Evolutionary conservation across 2,113 vertebrate species (phyloP).

Genomic region (Tautogolabrus adspersus): DNA sequence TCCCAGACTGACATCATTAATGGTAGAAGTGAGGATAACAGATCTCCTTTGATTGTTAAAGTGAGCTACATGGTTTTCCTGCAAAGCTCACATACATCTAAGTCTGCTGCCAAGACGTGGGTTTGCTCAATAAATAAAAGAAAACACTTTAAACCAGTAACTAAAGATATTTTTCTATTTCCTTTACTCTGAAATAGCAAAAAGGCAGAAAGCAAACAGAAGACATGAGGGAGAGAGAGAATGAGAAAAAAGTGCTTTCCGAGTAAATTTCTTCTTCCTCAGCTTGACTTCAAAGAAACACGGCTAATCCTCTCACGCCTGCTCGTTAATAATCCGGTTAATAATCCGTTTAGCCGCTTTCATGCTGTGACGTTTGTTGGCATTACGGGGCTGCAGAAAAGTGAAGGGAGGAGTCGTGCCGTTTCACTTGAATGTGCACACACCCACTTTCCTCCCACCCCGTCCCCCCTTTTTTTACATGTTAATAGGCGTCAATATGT

Average conservation of each 20-base stretch:
- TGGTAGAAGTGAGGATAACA: too few species aligned
- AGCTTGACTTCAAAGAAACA: slow-evolving; percentile 84
- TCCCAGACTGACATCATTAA: too few species aligned
- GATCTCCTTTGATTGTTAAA: background rate
- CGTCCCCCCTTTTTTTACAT: background rate
- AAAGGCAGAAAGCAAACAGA: slow-evolving; percentile 4
- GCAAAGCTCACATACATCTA: background rate
- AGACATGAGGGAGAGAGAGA: slow-evolving; percentile 15
- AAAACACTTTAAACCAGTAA: slow-evolving; percentile 8
- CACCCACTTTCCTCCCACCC: background rate
- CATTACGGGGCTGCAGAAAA: slow-evolving; percentile 63
- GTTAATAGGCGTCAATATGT: slow-evolving; percentile 1
- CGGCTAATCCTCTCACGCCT: slow-evolving; percentile 81
- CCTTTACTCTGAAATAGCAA: slow-evolving; percentile 45
- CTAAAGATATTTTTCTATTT: slow-evolving; percentile 3
- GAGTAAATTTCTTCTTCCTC: slow-evolving; percentile 76
- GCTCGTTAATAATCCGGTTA: slow-evolving; percentile 85
- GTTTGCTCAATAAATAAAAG: slow-evolving; percentile 16
- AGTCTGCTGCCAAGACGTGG: slow-evolving; percentile 16
- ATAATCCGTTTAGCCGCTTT: slow-evolving; percentile 84
- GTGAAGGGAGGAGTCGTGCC: slow-evolving; percentile 37
- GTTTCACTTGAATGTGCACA: slow-evolving; percentile 21
- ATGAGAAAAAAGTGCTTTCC: slow-evolving; percentile 47
- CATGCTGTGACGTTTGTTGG: slow-evolving; percentile 76
- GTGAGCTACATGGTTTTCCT: background rate